Evolutionary conservation across 1,140 invertebrate genomes (phyloP), one percentile per base, ranked within the genome.

Genomic region (Ceratina australensis): DNA sequence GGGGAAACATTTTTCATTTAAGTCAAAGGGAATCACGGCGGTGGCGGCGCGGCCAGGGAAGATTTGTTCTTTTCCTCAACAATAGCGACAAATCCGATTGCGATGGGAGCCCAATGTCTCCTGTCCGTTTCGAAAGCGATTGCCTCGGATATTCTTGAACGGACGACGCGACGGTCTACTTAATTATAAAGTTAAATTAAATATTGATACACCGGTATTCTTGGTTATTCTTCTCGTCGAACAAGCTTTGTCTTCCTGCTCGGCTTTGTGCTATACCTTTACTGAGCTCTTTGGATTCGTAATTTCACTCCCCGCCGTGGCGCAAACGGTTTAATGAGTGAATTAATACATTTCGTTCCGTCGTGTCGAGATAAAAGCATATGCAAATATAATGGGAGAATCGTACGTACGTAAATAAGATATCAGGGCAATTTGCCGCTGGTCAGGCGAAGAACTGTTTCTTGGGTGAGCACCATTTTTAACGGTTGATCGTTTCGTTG

Each of bases 131-230:
- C 15, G 33, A 69, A 16, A 69, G 50, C 66, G 50, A 69, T 56
- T 56, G 66, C 50, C 50, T 33, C 50, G 24, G 52, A 54, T 69
- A 18, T 28, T 69, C 66, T 57, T 69, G 18, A 33, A 68, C 66
- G 66, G 33, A 28, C 52, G 33, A 42, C 33, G 33, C 50, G 50
- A 56, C 50, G 26, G 50, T 69, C 66, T 54, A 69, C 28, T 52
- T 69, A 69, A 69, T 69, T 69, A 56, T 56, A 69, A 69, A 69
- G 66, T 69, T 69, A 69, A 69, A 69, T 69, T 57, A 69, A 69
- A 56, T 57, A 69, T 69, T 42, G 66, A 56, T 69, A 56, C 26
- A 42, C 26, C n/a, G 26, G 28, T 28, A 54, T 69, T 69, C 66
- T 56, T 54, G 13, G 33, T 42, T 42, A 12, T 15, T 33, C 16